Evolutionary conservation across 2,113 vertebrate species (phyloP).

Genomic region (Electrona antarctica): DNA sequence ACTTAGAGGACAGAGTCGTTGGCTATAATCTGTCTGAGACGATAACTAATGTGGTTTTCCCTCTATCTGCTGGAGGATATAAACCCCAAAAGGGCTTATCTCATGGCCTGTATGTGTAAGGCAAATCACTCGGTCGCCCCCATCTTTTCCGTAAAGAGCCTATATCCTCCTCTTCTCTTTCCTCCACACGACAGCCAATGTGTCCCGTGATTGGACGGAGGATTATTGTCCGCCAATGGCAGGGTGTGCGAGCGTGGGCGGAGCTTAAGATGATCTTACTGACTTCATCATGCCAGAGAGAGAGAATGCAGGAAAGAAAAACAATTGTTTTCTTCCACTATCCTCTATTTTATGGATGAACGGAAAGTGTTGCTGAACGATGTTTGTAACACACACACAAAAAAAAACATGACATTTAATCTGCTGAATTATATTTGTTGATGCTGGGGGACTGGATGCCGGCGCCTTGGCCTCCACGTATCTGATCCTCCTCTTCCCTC

Average conservation of each 20-base stretch:
- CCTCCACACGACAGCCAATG: slow-evolving; percentile 45
- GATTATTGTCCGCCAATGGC: slow-evolving; percentile 60
- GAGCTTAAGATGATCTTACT: slow-evolving; percentile 43
- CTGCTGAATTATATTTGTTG: slow-evolving; percentile 40
- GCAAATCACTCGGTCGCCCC: slow-evolving; percentile 51
- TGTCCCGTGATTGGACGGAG: slow-evolving; percentile 49
- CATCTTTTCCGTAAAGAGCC: slow-evolving; percentile 19
- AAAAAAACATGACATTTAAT: slow-evolving; percentile 39
- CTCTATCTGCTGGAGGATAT: slow-evolving; percentile 57
- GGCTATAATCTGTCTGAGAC: slow-evolving; percentile 63
- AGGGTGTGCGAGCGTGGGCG: slow-evolving; percentile 35
- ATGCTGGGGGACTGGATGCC: slow-evolving; percentile 35
- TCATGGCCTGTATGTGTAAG: slow-evolving; percentile 57
- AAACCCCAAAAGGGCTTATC: slow-evolving; percentile 58
- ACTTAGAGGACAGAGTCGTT: slow-evolving; percentile 42
- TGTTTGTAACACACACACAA: neutral
- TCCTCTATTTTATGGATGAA: slow-evolving; percentile 19
- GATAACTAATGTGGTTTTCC: slow-evolving; percentile 63
- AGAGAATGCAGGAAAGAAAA: slow-evolving; percentile 39
- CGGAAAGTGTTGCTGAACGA: slow-evolving; percentile 25
- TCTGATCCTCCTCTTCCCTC: neutral
- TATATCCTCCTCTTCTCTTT: slow-evolving; percentile 29
- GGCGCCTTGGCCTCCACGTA: slow-evolving; percentile 1
- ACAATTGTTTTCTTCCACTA: slow-evolving; percentile 33
- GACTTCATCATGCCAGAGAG: slow-evolving; percentile 6